phyloP scores from a whole-genome alignment of 1,140 invertebrate genomes.

The Bombus cullumanus region DNA sequence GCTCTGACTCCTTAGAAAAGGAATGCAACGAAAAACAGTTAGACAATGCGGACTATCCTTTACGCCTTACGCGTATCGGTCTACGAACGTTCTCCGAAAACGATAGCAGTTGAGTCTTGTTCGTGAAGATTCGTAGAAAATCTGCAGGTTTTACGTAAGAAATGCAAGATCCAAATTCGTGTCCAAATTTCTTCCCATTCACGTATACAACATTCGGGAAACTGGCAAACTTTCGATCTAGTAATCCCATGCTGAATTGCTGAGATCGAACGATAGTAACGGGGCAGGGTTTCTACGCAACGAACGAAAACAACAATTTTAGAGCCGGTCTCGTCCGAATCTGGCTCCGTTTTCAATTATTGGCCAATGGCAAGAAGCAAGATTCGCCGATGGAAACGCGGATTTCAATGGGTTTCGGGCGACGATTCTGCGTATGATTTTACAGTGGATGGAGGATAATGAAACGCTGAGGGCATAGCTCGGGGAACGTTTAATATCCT shows the following conservation, averaged over 20 bases:
- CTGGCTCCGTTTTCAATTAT: constrained; percentile 33
- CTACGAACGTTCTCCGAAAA: too few species aligned
- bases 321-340: not conserved
- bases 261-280: not conserved
- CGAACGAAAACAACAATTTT: constrained; percentile 2
- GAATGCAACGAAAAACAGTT: too few species aligned
- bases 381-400: constrained; percentile 23
- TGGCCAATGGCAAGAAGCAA: constrained; percentile 9
- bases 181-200: not conserved
- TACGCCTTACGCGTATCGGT: too few species aligned
- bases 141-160: too few species aligned
- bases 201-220: not conserved
- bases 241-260: not conserved
- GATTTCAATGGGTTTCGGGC: constrained; percentile 29
- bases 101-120: too few species aligned
- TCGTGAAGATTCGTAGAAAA: too few species aligned
- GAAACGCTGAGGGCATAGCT: constrained; percentile 19
- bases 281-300: not conserved
- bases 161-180: too few species aligned
- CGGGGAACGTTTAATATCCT: constrained; percentile 57
- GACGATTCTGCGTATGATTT: constrained; percentile 24
- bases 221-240: constrained; percentile 11
- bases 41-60: too few species aligned
- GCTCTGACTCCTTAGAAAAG: too few species aligned
- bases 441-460: not conserved